Evolutionary conservation across 2,797 vertebrate genomes (phyloP).

Genomic region (Danio aesculapii): DNA sequence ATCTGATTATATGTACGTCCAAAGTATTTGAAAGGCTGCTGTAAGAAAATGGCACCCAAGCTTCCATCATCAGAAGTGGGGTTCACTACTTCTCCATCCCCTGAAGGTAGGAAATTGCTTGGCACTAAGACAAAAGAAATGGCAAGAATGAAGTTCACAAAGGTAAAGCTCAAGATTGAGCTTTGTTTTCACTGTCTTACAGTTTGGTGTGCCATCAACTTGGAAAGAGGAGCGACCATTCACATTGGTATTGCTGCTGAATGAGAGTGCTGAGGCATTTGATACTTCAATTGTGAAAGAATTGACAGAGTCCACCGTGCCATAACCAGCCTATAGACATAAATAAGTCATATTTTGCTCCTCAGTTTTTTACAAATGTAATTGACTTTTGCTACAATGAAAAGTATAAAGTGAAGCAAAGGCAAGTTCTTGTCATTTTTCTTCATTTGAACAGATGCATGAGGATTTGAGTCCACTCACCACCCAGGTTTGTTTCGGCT

Average conservation of each 20-base stretch:
- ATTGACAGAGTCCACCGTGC: background rate
- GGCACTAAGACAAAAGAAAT: background rate
- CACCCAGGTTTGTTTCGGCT: background rate
- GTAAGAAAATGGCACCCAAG: background rate
- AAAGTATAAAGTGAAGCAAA: background rate
- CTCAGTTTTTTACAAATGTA: background rate
- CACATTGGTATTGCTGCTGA: background rate
- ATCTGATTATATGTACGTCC: background rate
- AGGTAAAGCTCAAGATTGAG: background rate
- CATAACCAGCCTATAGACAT: constrained; percentile 28
- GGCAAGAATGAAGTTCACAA: background rate
- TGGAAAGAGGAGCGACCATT: background rate
- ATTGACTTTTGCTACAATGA: background rate
- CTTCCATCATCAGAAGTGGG: background rate
- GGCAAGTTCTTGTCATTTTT: background rate
- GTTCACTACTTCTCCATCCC: background rate
- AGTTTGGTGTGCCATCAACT: background rate
- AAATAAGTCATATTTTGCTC: background rate
- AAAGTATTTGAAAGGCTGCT: constrained; percentile 12
- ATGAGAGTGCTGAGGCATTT: background rate
- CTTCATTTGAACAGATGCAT: background rate
- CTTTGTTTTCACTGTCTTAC: background rate
- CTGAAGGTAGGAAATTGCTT: background rate
- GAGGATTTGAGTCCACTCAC: background rate
- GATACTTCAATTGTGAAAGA: background rate